Conservation (phyloP, 2,888 invertebrate genomes). For the Tipula lateralis region DNA sequence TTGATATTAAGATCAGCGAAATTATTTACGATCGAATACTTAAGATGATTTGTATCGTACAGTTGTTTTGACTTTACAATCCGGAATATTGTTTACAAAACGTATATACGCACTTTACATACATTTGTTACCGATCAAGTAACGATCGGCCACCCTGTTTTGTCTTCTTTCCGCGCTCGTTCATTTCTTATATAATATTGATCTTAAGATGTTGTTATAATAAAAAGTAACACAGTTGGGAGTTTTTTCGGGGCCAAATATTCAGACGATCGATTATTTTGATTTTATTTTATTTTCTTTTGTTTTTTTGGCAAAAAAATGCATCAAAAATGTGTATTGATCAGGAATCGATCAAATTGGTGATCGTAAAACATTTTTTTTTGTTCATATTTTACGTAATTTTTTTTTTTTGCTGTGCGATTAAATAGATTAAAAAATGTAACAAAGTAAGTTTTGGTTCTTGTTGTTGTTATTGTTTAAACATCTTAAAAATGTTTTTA, state of each 20-base stretch:
- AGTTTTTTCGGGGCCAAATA: conserved; percentile 29
- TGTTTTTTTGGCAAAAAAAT: conserved; percentile 11
- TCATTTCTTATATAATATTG: conserved; percentile 25
- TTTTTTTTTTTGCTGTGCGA: neutral
- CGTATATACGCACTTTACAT: neutral
- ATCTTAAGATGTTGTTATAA: conserved; percentile 20
- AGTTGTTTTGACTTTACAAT: neutral
- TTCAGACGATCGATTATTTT: conserved; percentile 30
- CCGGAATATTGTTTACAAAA: neutral
- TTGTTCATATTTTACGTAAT: neutral
- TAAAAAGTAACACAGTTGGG: conserved; percentile 29
- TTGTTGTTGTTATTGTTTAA: neutral
- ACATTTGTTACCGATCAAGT: neutral
- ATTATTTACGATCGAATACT: neutral
- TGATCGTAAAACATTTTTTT: conserved; percentile 14
- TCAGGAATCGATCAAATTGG: conserved; percentile 29
- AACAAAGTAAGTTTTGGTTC: neutral
- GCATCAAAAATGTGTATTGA: conserved; percentile 15
- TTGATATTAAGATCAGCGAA: neutral
- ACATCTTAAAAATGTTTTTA: neutral
- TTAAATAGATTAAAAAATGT: conserved; percentile 24
- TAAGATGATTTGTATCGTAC: neutral
- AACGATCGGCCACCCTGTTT: conserved; percentile 24
- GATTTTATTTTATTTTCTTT: conserved; percentile 4
- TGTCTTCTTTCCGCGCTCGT: neutral